Percentiles rank a stretch among this genome's conserved stretches.
phyloP scores from a whole-genome alignment of 2,888 invertebrate species.

The Oscheius sp. region DNA sequence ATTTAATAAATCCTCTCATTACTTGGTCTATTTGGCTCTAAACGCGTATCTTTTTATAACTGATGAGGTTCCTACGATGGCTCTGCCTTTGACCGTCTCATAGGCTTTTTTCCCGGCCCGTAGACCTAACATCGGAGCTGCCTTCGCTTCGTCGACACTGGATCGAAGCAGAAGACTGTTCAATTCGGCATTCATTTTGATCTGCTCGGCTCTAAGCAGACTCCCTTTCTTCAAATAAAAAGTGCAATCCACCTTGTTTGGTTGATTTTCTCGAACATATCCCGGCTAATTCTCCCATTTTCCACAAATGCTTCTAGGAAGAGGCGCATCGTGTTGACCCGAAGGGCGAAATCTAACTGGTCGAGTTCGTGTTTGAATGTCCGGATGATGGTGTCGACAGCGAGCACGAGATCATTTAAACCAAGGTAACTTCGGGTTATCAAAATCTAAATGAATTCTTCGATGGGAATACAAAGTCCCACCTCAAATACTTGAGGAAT shows the following conservation, averaged over 20 bases:
- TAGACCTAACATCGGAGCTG: not conserved
- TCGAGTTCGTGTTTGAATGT: slow-evolving; percentile 26
- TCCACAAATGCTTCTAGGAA: not conserved
- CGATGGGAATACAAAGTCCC: too few species aligned
- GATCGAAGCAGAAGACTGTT: not conserved
- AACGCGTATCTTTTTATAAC: not conserved
- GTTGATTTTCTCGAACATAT: not conserved
- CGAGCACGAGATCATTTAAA: not conserved
- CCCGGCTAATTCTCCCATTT: not conserved
- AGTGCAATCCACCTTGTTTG: not conserved
- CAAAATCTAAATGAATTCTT: slow-evolving; percentile 1
- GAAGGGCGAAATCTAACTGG: slow-evolving; percentile 8
- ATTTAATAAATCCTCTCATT: not conserved
- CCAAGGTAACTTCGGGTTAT: not conserved
- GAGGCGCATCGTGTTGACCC: not conserved
- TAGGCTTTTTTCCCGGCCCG: not conserved
- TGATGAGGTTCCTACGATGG: not conserved
- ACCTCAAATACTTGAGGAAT: slow-evolving; percentile 23
- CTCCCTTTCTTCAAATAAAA: not conserved
- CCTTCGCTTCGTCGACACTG: not conserved
- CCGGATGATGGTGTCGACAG: not conserved
- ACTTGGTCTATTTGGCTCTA: not conserved
- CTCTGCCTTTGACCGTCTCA: not conserved
- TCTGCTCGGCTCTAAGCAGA: slow-evolving; percentile 21
- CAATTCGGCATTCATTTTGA: slow-evolving; percentile 8